Percentiles rank a stretch among this genome's conserved stretches.
Conservation (phyloP, 2,888 invertebrate genomes). For the Plagodis pulveraria region DNA sequence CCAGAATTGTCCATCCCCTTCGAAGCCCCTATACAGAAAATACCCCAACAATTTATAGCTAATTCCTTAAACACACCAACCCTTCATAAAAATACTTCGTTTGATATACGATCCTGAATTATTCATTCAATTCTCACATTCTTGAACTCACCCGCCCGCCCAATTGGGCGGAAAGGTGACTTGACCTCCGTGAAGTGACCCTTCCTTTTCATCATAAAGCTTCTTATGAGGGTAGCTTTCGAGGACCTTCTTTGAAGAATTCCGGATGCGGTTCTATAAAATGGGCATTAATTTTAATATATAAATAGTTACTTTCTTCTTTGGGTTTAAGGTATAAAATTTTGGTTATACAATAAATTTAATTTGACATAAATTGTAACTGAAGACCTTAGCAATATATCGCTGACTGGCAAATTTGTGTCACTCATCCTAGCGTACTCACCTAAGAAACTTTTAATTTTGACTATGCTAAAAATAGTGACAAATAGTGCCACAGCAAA, state of each 20-base stretch:
- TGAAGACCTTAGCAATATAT: too few relatives aligned
- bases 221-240: constrained; percentile 57
- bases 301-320: constrained; percentile 9
- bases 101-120: constrained; percentile 35
- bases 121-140: constrained; percentile 35
- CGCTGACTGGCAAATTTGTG: too few relatives aligned
- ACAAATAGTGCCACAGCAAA: too few relatives aligned
- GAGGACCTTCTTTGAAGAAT: constrained; percentile 47
- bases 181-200: constrained; percentile 80
- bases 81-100: constrained; percentile 31
- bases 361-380: too few relatives aligned
- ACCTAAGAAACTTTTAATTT: too few relatives aligned
- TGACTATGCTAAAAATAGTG: too few relatives aligned
- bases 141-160: constrained; percentile 36
- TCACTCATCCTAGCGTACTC: too few relatives aligned
- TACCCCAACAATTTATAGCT: constrained; percentile 23
- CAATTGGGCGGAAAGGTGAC: constrained; percentile 76
- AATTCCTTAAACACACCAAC: constrained; percentile 22
- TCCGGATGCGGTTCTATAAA: constrained; percentile 22
- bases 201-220: constrained; percentile 69
- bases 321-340: too few relatives aligned
- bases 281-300: constrained; percentile 26
- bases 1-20: constrained; percentile 4
- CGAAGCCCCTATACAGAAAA: constrained; percentile 6
- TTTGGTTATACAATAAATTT: too few relatives aligned